Base-by-base conservation (phyloP, 2,888 invertebrate genomes). In the Trichogramma evanescens region DNA sequence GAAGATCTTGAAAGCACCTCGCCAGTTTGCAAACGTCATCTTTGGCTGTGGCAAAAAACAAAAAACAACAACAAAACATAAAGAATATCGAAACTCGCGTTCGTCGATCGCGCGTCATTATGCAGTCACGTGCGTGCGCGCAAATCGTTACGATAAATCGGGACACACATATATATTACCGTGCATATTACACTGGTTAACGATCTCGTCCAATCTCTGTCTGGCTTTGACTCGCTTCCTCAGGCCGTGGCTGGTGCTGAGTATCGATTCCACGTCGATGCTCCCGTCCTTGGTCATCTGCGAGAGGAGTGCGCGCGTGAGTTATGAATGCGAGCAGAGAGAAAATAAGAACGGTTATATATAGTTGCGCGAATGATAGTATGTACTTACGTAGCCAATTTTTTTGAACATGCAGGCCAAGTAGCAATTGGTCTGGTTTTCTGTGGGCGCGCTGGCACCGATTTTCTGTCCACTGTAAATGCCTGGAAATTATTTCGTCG, bases 311-410 rank as follows among this genome's bases (percentile, higher is more conserved):
- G 1, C 2, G 13, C 13, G 13, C 13, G 13, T 13, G 13, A 13
- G 13, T 13, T 26, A 26, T 2, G 2, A 26, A 26, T 3, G 26
- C 26, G 26, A 26, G 13, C 26, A 13, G 26, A 26, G 2, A 26
- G 26, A 26, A 26, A 3, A 26, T 26, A 26, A 26, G 26, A 26
- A 26, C 26, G 26, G 26, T 26, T 26, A 26, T 2, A 13, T 13
- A 3, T 26, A 26, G 26, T 26, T 26, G 3, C 26, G 26, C 2
- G 26, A 45, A 5, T 13, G 38, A 10, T 43, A 3, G 4, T 6
- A n/a, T 5, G n/a, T 51, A 71, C 73, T 69, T 65, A 75, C 74
- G 54, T 72, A 66, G 65, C 68, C 69, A n/a, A 72, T 66, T 10
- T 68, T 72, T 57, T 71, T 72, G 64, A 74, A 58, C 55, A 75